These are phyloP conservation scores for Sinelater perroti DNA, from an alignment of 2,888 invertebrate species.

Conservation along the genomic window DNA sequence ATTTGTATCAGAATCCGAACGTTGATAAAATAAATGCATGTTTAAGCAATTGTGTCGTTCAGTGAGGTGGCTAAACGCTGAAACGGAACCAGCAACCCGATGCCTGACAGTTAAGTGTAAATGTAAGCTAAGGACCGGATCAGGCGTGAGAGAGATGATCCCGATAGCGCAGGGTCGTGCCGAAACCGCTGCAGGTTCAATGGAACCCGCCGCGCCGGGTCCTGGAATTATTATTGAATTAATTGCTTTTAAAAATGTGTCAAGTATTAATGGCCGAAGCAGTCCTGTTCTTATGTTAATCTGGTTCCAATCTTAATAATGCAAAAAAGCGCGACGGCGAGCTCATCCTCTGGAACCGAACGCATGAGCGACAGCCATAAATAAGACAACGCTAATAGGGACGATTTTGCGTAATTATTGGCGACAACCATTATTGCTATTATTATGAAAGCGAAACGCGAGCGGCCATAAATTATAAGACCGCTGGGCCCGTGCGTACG, in stretches of 20 bases:
- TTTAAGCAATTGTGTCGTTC: slow-evolving; percentile 16
- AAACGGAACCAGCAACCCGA: slow-evolving; percentile 18
- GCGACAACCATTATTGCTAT: slow-evolving; percentile 22
- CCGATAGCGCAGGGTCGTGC: slow-evolving; percentile 32
- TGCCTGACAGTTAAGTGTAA: slow-evolving; percentile 23
- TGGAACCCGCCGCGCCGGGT: slow-evolving; percentile 33
- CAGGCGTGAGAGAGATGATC: slow-evolving; percentile 35
- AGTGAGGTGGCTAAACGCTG: slow-evolving; percentile 9
- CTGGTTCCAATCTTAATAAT: slow-evolving; percentile 27
- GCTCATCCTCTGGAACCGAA: slow-evolving; percentile 18
- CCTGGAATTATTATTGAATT: slow-evolving; percentile 34
- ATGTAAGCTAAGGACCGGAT: slow-evolving; percentile 26
- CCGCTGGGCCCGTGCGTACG: slow-evolving; percentile 9
- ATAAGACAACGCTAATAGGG: slow-evolving; percentile 12
- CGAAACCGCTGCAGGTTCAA: slow-evolving; percentile 33
- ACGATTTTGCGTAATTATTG: slow-evolving; percentile 25
- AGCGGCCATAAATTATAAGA: slow-evolving; percentile 17
- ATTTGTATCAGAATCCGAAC: slow-evolving; percentile 35
- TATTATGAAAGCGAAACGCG: slow-evolving; percentile 21
- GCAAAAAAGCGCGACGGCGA: slow-evolving; percentile 18
- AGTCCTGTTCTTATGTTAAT: slow-evolving; percentile 32
- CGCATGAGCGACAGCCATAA: slow-evolving; percentile 14
- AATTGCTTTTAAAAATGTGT: slow-evolving; percentile 37
- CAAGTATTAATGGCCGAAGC: slow-evolving; percentile 35
- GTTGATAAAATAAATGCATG: slow-evolving; percentile 35